Evolutionary conservation across 2,888 invertebrate species (phyloP).

Genomic region (Heliconius erato): DNA sequence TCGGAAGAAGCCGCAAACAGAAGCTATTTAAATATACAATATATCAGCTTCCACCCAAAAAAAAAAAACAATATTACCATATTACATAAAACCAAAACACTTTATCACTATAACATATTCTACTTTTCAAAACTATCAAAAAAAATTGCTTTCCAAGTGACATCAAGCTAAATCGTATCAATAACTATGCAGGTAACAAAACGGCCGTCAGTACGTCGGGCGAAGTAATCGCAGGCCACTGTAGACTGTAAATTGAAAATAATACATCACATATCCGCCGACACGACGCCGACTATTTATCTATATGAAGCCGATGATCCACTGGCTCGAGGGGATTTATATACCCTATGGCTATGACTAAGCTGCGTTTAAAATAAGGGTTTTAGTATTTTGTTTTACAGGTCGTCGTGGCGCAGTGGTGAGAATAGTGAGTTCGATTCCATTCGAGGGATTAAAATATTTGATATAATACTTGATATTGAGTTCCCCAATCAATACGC

Average conservation of each 20-base stretch:
- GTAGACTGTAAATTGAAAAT: conserved; percentile 54
- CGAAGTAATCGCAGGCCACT: conserved; percentile 44
- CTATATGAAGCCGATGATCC: conserved; percentile 25
- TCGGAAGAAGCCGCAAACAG: no score
- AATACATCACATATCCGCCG: conserved; percentile 53
- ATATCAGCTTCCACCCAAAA: neutral
- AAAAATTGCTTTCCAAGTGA: neutral
- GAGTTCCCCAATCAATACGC: no score
- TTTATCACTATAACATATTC: neutral
- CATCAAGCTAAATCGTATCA: neutral
- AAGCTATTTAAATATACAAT: neutral
- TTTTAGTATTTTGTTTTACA: neutral
- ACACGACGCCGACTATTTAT: conserved; percentile 24
- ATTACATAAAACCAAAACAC: neutral
- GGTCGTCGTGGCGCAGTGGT: no score
- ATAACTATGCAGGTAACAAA: conserved; percentile 33
- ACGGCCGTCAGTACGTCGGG: conserved; percentile 42
- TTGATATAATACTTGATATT: no score
- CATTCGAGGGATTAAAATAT: no score
- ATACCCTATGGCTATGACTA: neutral
- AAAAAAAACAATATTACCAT: neutral
- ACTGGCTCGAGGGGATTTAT: conserved; percentile 8
- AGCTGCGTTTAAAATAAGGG: neutral
- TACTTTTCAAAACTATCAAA: neutral
- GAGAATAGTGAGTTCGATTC: no score